These are phyloP conservation scores for Pteromalus puparum DNA, from an alignment of 1,140 invertebrate genomes.

Conservation along the genomic window DNA sequence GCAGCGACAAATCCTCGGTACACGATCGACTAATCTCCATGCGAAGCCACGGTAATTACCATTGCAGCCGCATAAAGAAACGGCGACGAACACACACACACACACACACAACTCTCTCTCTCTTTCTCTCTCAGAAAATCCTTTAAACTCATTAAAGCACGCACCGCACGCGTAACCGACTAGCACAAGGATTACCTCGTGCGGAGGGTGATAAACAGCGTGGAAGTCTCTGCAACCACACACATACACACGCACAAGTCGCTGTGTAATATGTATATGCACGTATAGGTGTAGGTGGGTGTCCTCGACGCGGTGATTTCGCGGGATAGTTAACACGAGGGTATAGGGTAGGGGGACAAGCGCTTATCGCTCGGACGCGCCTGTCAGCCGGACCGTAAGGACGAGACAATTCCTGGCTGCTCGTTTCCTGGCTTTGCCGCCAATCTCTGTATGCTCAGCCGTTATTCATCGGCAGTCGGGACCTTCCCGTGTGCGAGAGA, in stretches of 20 bases:
- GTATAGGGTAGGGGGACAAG: not conserved
- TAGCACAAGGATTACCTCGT: too few relatives aligned
- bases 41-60: too few relatives aligned
- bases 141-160: not conserved
- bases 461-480: conserved; percentile 23
- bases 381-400: conserved; percentile 30
- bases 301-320: conserved; percentile 5
- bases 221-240: not conserved
- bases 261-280: too few relatives aligned
- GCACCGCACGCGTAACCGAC: too few relatives aligned
- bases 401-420: conserved; percentile 27
- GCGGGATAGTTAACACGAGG: conserved; percentile 36
- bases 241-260: not conserved
- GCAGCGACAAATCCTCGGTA: not conserved
- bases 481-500: not conserved
- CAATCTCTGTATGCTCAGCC: conserved; percentile 32
- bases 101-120: not conserved
- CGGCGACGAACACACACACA: not conserved
- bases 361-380: conserved; percentile 8
- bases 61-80: not conserved
- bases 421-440: conserved; percentile 22
- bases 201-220: conserved; percentile 8
- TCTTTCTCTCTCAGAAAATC: not conserved
- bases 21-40: not conserved
- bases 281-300: not conserved